Evolutionary conservation across 1,140 invertebrate species (phyloP), one percentile per base, ranked within the genome.

Genomic region (Drosophila kepulauana): DNA sequence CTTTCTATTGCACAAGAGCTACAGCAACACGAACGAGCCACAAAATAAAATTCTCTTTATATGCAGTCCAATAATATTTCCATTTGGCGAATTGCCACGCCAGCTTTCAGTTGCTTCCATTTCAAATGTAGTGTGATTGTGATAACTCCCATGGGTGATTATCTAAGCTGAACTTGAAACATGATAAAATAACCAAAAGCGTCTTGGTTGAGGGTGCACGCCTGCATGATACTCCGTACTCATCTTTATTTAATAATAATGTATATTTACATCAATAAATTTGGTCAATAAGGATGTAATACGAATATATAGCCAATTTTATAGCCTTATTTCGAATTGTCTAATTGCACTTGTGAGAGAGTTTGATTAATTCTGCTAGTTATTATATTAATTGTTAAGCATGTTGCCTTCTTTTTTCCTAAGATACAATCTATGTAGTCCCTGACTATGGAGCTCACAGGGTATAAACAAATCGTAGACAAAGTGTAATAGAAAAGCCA

Each of bases 1-100:
- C 48, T 63, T 8, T 25, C 0, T 2, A 25, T 25, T 16, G 20
- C 8, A 11, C 15, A 15, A 54, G 13, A 54, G 30, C 13, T 11
- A 6, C 6, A 7, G 10, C 13, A 59, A 57, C 66, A 61, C 67
- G 66, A 75, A 64, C 46, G 67, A 7, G 38, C 43, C 46, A 65
- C 68, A 61, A 70, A 70, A 88, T 84, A 88, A 88, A 89, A 89
- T 81, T 88, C 67, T 64, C 64, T 81, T 88, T 88, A 88, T 88
- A 88, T 85, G 75, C 71, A 89, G 74, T 70, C 78, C 84, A 84
- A 88, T 88, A 88, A 88, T 88, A 88, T 89, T 88, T 88, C 85
- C 85, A 88, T 88, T 89, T 88, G 75, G 67, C 85, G 78, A 85
- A 88, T 89, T 81, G 56, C 71, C 67, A 75, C 48, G 57, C 52